Evolutionary conservation across 2,888 invertebrate species (phyloP).

Genomic region (Stratiomys singularior): DNA sequence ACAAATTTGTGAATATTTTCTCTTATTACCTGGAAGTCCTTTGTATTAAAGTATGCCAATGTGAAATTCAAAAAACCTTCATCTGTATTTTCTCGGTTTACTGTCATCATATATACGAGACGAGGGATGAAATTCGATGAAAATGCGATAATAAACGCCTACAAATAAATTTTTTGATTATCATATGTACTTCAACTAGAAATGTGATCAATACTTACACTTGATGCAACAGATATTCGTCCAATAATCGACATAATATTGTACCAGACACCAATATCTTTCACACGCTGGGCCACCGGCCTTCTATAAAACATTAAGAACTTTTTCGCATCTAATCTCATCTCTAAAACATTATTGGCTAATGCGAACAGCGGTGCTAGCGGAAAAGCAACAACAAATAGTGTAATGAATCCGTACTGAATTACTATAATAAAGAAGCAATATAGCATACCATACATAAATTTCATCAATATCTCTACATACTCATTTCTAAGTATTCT

Average conservation of each 20-base stretch:
- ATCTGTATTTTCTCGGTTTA: constrained; percentile 67
- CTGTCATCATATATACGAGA: constrained; percentile 71
- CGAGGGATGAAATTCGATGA: constrained; percentile 86
- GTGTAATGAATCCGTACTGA: constrained; percentile 86
- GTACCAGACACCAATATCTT: constrained; percentile 84
- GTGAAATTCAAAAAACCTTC: constrained; percentile 76
- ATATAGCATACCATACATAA: neutral
- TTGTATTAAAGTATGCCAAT: constrained; percentile 73
- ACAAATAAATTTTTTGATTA: constrained; percentile 53
- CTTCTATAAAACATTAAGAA: constrained; percentile 78
- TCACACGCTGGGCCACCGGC: constrained; percentile 78
- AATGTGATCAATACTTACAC: constrained; percentile 69
- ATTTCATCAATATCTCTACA: constrained; percentile 54
- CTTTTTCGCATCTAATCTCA: constrained; percentile 84
- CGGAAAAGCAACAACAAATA: constrained; percentile 88
- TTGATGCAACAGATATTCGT: constrained; percentile 79
- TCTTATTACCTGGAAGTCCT: constrained; percentile 67
- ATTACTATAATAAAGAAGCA: constrained; percentile 69
- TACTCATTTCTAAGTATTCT: constrained; percentile 89
- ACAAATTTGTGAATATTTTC: too few species aligned
- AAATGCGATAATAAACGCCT: constrained; percentile 85
- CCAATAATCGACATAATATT: constrained; percentile 79
- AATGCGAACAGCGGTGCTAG: constrained; percentile 84
- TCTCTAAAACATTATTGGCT: constrained; percentile 84
- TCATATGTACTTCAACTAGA: neutral